phyloP scores from a whole-genome alignment of 35 echinoderm and acorn worm species.

The Apostichopus californicus region DNA sequence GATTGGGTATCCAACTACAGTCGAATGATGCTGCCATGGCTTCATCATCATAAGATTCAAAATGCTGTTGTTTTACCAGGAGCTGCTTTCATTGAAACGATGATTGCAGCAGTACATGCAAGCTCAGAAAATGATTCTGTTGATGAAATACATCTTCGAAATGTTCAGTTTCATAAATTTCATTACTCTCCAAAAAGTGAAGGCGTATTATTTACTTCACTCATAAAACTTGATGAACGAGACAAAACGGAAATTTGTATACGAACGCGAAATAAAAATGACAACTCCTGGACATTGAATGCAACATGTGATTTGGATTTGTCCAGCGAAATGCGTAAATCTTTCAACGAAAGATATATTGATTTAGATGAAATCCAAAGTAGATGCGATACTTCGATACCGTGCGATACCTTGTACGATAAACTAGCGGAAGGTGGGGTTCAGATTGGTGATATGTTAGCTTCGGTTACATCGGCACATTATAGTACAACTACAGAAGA shows the following conservation, averaged over 20 bases:
- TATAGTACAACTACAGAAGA: not conserved
- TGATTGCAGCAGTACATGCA: not conserved
- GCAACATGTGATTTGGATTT: not conserved
- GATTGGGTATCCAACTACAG: slow-evolving; percentile 28
- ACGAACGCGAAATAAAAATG: not conserved
- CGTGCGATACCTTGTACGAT: not conserved
- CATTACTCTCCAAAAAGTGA: slow-evolving; percentile 31
- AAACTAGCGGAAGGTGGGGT: slow-evolving; percentile 18
- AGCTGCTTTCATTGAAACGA: slow-evolving; percentile 46
- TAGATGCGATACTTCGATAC: not conserved
- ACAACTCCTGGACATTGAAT: not conserved
- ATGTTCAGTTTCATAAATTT: slow-evolving; percentile 53
- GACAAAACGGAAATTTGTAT: not conserved
- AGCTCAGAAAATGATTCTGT: not conserved
- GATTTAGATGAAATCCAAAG: not conserved
- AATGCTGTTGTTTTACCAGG: slow-evolving; percentile 32
- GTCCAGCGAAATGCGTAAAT: not conserved
- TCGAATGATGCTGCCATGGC: not conserved
- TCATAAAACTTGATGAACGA: not conserved
- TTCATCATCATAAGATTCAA: slow-evolving; percentile 39
- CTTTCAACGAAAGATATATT: not conserved
- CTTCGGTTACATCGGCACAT: not conserved
- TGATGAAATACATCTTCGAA: not conserved
- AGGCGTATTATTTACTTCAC: not conserved
- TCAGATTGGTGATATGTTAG: slow-evolving; percentile 38